Evolutionary conservation across 2,888 invertebrate genomes (phyloP).

Genomic region (Microchrysa polita): DNA sequence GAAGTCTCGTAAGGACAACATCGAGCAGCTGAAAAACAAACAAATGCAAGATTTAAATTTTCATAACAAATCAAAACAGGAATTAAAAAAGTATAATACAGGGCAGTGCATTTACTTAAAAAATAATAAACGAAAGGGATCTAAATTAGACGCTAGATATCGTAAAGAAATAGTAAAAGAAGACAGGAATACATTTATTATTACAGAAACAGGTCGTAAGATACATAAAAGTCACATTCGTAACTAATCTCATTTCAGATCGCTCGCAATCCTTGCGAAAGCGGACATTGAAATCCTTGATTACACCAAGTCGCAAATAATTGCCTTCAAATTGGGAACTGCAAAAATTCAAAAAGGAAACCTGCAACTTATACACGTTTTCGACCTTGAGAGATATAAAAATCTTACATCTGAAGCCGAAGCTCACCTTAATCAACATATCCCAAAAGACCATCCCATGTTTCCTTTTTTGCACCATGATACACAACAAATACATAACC

Average conservation of each 20-base stretch:
- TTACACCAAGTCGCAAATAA: background rate
- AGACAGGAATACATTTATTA: slow-evolving; percentile 22
- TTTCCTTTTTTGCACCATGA: background rate
- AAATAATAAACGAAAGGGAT: slow-evolving; percentile 13
- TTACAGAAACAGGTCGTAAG: slow-evolving; percentile 17
- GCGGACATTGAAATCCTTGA: background rate
- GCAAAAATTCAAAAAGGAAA: background rate
- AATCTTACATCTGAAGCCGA: background rate
- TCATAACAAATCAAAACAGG: slow-evolving; percentile 23
- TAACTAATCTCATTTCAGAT: slow-evolving; percentile 13
- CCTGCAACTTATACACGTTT: background rate
- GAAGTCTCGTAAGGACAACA: slow-evolving; percentile 10
- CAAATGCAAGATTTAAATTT: slow-evolving; percentile 34
- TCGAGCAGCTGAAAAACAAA: slow-evolving; percentile 34
- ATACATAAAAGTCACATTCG: slow-evolving; percentile 42
- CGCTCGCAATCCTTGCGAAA: background rate
- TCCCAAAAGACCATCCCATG: background rate
- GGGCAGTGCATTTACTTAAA: background rate
- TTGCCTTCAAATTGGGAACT: background rate
- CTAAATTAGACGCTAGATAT: slow-evolving; percentile 3
- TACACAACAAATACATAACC: background rate
- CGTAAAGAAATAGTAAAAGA: slow-evolving; percentile 10
- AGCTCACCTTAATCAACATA: background rate
- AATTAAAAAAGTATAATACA: background rate
- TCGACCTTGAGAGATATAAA: background rate